A percentile compares a stretch with the other conserved stretches of the same genome.
Conservation (phyloP, 2,113 vertebrate genomes). For the Casuarius casuarius region DNA sequence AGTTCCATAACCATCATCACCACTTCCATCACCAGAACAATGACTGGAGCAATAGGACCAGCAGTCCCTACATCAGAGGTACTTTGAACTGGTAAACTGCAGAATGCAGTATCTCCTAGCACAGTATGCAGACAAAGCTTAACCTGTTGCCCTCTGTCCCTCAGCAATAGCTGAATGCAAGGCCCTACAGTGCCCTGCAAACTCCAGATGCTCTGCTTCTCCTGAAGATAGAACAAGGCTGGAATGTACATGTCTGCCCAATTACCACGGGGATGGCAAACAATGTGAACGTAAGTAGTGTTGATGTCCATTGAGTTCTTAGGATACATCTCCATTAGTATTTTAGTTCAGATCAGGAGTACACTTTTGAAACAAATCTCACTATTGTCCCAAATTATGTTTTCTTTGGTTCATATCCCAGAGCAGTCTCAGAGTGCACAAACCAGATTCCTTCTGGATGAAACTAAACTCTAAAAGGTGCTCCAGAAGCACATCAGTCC, state of each 20-base stretch:
- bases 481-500: background rate
- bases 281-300: conserved; percentile 85
- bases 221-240: conserved; percentile 61
- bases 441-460: background rate
- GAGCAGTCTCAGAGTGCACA: background rate
- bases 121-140: rapidly evolving
- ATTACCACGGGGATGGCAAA: conserved; percentile 67
- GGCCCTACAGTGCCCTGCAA: conserved; percentile 77
- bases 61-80: rapidly evolving
- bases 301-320: background rate
- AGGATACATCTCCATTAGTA: background rate
- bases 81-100: background rate
- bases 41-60: rapidly evolving
- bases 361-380: background rate
- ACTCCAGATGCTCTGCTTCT: conserved; percentile 83
- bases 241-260: conserved; percentile 84
- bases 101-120: background rate
- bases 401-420: background rate
- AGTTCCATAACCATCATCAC: background rate
- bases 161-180: conserved; percentile 80
- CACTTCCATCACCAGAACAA: background rate
- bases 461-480: background rate
- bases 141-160: background rate
- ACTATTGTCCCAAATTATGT: background rate
- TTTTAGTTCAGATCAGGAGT: background rate